Evolutionary conservation across 2,113 vertebrate species (phyloP).

Genomic region (Sterrhoptilus dennistouni): DNA sequence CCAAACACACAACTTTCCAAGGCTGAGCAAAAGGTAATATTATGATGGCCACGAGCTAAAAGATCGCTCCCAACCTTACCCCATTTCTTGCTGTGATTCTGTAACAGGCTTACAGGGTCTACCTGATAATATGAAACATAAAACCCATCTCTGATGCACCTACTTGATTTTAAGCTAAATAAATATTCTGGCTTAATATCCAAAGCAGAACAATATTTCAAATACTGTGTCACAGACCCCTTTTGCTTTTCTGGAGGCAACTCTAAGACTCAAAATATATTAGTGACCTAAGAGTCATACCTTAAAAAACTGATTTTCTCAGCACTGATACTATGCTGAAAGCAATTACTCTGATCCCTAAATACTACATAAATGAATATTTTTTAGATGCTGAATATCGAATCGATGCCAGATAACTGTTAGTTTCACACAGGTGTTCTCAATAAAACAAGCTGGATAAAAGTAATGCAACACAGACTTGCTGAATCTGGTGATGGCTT

Average conservation of each 20-base stretch:
- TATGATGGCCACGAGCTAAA: not conserved
- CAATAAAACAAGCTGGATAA: slow-evolving; percentile 8
- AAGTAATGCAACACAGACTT: slow-evolving; percentile 23
- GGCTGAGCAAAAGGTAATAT: not conserved
- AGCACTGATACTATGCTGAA: not conserved
- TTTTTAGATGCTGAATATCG: not conserved
- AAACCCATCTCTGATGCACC: not conserved
- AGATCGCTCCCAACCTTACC: not conserved
- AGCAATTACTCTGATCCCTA: not conserved
- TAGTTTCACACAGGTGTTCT: slow-evolving; percentile 22
- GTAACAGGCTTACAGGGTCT: not conserved
- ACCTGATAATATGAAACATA: not conserved
- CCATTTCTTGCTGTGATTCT: not conserved
- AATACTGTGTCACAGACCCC: not conserved
- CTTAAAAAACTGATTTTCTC: not conserved
- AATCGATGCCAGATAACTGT: not conserved
- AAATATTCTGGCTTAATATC: not conserved
- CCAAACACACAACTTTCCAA: not conserved
- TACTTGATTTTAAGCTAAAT: not conserved
- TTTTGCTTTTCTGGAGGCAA: not conserved
- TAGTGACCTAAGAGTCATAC: not conserved
- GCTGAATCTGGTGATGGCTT: not conserved
- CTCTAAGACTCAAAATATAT: not conserved
- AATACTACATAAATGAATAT: not conserved
- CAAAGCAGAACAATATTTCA: not conserved